Percentiles rank a stretch among this genome's conserved stretches.
phyloP scores from a whole-genome alignment of 2,888 invertebrate species.

The Acanthopleura granulata region DNA sequence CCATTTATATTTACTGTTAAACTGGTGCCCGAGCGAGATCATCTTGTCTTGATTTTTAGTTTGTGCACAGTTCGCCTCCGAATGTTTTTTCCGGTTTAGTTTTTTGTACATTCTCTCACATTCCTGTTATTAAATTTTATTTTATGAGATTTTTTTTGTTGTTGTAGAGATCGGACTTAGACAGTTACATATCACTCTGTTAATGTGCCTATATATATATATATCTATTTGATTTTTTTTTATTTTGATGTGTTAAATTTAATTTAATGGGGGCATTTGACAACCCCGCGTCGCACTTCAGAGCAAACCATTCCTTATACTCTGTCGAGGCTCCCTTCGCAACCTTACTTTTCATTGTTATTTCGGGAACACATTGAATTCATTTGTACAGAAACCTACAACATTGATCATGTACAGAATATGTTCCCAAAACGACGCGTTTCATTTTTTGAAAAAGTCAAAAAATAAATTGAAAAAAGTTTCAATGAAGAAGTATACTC shows the following conservation, averaged over 20 bases:
- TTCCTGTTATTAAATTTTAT: constrained; percentile 10
- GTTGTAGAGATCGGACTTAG: neutral
- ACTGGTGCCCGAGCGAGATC: too few relatives aligned
- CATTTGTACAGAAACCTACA: too few relatives aligned
- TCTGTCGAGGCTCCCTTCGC: neutral
- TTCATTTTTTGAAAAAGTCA: constrained; percentile 8
- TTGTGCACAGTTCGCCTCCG: too few relatives aligned
- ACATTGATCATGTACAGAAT: neutral
- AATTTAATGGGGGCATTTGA: neutral
- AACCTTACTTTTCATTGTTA: neutral
- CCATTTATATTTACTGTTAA: too few relatives aligned
- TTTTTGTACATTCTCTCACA: neutral
- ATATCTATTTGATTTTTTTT: neutral
- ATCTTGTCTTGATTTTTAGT: too few relatives aligned
- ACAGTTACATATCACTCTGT: constrained; percentile 1
- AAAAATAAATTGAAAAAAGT: constrained; percentile 14
- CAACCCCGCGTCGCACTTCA: neutral
- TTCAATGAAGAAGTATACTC: too few relatives aligned
- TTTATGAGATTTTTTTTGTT: neutral
- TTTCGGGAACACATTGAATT: neutral
- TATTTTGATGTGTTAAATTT: neutral
- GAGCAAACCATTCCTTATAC: too few relatives aligned
- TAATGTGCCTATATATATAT: constrained; percentile 10
- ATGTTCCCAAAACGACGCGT: constrained; percentile 4
- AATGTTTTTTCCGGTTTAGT: too few relatives aligned